Evolutionary conservation across 1,140 invertebrate species (phyloP).

Genomic region (Belonocnema kinseyi): DNA sequence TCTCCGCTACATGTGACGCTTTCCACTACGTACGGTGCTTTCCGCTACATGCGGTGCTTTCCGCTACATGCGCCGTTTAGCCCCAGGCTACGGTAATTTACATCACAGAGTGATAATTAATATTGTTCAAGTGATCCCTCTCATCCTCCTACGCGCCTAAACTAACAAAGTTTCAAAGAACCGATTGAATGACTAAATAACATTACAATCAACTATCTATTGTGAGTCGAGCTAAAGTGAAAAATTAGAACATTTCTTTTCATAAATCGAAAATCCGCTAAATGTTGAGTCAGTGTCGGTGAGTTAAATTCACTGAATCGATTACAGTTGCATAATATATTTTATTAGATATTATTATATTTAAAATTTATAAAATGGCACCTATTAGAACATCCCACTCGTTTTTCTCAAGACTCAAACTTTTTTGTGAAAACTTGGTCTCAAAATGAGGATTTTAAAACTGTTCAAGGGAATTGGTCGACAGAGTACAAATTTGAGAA

Average conservation of each 20-base stretch:
- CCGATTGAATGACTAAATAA: constrained; percentile 11
- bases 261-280: neutral
- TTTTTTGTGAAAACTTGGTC: neutral
- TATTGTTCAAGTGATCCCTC: neutral
- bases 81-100: neutral
- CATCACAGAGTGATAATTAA: neutral
- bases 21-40: too few species aligned
- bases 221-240: neutral
- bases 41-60: too few species aligned
- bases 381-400: constrained; percentile 14
- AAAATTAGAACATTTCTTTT: constrained; percentile 6
- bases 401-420: neutral
- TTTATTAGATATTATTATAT: neutral
- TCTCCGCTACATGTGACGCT: too few species aligned
- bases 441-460: neutral
- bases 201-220: neutral
- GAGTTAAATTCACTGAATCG: neutral
- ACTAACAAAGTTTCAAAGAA: constrained; percentile 2
- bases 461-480: neutral
- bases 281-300: neutral
- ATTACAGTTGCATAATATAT: neutral
- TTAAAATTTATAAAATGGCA: constrained; percentile 13
- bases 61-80: too few species aligned
- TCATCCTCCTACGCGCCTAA: neutral
- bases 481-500: neutral